phyloP scores from a whole-genome alignment of 2,888 invertebrate genomes.

The Crepidodera aurea region DNA sequence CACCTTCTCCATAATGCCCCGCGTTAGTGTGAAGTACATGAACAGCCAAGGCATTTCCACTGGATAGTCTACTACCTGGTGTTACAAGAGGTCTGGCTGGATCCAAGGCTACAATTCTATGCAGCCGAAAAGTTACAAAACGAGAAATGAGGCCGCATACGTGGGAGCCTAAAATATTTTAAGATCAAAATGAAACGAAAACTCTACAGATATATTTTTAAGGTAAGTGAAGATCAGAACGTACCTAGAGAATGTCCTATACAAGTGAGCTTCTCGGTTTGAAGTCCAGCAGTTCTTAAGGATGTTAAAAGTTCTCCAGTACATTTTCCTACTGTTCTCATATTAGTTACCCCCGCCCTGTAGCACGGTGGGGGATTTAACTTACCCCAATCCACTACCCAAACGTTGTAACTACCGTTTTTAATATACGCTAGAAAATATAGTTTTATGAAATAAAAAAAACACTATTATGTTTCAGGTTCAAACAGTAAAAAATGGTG shows the following conservation, averaged over 20 bases:
- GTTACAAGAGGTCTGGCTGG: conserved; percentile 78
- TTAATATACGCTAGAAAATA: conserved; percentile 70
- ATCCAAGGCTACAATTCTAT: conserved; percentile 77
- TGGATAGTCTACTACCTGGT: conserved; percentile 66
- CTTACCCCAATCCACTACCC: conserved; percentile 81
- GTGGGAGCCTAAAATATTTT: conserved; percentile 70
- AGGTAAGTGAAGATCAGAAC: too few relatives aligned
- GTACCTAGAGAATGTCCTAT: conserved; percentile 73
- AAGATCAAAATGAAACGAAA: not conserved
- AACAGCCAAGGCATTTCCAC: conserved; percentile 79
- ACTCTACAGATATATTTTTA: too few relatives aligned
- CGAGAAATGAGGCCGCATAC: conserved; percentile 79
- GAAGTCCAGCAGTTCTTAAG: conserved; percentile 71
- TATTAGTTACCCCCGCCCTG: conserved; percentile 76
- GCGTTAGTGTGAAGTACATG: conserved; percentile 83
- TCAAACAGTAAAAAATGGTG: too few relatives aligned
- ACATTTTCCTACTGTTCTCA: conserved; percentile 75
- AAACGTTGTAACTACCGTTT: conserved; percentile 79
- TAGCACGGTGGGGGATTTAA: conserved; percentile 73
- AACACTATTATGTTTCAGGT: too few relatives aligned
- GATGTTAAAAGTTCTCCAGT: conserved; percentile 70
- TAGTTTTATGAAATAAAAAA: not conserved
- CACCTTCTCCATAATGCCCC: conserved; percentile 79
- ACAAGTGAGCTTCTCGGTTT: conserved; percentile 73
- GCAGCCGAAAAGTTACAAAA: conserved; percentile 75